Evolutionary conservation across 1,140 invertebrate genomes (phyloP).

Genomic region (Agrilus planipennis): DNA sequence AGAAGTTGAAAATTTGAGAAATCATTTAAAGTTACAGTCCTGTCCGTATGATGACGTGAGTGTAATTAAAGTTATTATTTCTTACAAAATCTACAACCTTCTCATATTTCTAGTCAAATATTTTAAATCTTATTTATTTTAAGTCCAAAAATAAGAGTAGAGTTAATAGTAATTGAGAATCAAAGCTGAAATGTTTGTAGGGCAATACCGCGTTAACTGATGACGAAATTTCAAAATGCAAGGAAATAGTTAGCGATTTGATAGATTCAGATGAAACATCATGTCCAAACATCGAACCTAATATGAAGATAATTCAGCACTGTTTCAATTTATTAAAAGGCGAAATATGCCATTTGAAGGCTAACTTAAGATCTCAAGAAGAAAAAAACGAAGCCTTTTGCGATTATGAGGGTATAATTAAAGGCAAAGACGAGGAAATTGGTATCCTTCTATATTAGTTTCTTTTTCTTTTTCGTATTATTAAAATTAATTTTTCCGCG

Average conservation of each 20-base stretch:
- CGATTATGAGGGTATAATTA: constrained; percentile 6
- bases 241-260: constrained; percentile 14
- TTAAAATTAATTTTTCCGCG: neutral
- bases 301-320: constrained; percentile 10
- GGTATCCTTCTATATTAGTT: constrained; percentile 29
- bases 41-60: too few relatives aligned
- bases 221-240: too few relatives aligned
- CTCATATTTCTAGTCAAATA: too few relatives aligned
- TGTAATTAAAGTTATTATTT: too few relatives aligned
- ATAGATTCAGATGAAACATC: too few relatives aligned
- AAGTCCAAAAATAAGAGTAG: too few relatives aligned
- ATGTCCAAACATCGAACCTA: too few relatives aligned
- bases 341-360: constrained; percentile 3
- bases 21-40: constrained; percentile 18
- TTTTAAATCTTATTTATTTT: too few relatives aligned
- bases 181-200: too few relatives aligned
- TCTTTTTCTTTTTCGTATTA: neutral
- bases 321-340: constrained; percentile 13
- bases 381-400: neutral
- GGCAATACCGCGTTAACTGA: too few relatives aligned
- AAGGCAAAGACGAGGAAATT: constrained; percentile 28
- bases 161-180: too few relatives aligned
- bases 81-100: too few relatives aligned
- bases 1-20: constrained; percentile 33
- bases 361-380: neutral